Percentiles rank a stretch among this genome's conserved stretches.
Conservation (phyloP, 1,140 invertebrate species). For the Pseudomyrmex sp. region DNA sequence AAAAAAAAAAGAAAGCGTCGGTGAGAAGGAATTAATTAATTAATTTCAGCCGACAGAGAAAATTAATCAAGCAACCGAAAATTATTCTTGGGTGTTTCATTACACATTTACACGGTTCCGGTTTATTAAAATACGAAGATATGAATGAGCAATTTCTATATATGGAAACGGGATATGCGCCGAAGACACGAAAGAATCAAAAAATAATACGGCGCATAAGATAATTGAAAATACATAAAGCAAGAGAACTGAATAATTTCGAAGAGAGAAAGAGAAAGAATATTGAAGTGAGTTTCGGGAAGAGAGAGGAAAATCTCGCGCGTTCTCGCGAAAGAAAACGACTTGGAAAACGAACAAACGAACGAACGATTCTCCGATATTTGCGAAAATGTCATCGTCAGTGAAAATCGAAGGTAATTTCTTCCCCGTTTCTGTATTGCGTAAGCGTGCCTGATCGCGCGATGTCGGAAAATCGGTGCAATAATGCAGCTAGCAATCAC, state of each 20-base stretch:
- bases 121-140: no score
- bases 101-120: no score
- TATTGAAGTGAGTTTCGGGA: not conserved
- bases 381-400: constrained; percentile 45
- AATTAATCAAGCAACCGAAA: not conserved
- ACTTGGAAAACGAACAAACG: constrained; percentile 30
- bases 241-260: constrained; percentile 14
- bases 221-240: not conserved
- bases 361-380: not conserved
- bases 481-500: no score
- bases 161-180: no score
- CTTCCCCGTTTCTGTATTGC: constrained; percentile 19
- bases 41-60: not conserved
- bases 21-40: no score
- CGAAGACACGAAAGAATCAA: no score
- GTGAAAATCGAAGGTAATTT: constrained; percentile 67
- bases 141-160: no score
- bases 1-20: not conserved
- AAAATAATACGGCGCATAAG: no score
- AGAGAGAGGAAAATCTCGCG: not conserved
- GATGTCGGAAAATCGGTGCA: constrained; percentile 39
- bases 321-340: constrained; percentile 5
- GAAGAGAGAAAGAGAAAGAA: not conserved
- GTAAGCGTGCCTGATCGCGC: constrained; percentile 33
- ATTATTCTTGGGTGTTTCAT: no score